Conservation (phyloP, 2,113 vertebrate species). For the Regulus satrapa region DNA sequence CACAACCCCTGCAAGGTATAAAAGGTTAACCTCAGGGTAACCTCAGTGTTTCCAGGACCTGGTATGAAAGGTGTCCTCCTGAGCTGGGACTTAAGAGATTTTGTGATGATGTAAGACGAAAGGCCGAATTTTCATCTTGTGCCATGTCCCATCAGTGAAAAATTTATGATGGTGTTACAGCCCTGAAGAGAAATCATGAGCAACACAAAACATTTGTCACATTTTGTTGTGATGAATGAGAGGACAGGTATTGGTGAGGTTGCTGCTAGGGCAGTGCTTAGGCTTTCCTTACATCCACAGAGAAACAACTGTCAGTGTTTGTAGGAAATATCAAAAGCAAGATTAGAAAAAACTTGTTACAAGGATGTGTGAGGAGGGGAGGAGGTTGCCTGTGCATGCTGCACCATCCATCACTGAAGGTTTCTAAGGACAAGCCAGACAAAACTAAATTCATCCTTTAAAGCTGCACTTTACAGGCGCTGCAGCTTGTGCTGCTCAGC, state of each 20-base stretch:
- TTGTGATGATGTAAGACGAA: not conserved
- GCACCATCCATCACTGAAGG: not conserved
- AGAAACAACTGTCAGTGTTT: not conserved
- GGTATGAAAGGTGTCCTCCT: not conserved
- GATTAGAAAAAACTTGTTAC: not conserved
- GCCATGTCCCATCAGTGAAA: not conserved
- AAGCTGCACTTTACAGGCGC: not conserved
- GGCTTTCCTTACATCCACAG: not conserved
- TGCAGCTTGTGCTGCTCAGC: not conserved
- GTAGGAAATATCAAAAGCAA: not conserved
- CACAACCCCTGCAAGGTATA: accelerated
- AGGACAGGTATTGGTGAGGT: not conserved
- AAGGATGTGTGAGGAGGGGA: not conserved
- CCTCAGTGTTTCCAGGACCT: not conserved
- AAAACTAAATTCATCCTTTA: not conserved
- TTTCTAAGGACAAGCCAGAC: not conserved
- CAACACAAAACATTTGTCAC: not conserved
- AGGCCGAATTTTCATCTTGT: not conserved
- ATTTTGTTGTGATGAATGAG: not conserved
- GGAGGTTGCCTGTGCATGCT: not conserved
- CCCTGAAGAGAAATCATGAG: not conserved
- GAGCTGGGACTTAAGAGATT: not conserved
- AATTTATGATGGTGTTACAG: not conserved
- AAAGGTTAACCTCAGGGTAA: not conserved
- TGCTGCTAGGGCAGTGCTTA: not conserved